Conservation (phyloP, 2,113 vertebrate species). For the Enhydra lutris region DNA sequence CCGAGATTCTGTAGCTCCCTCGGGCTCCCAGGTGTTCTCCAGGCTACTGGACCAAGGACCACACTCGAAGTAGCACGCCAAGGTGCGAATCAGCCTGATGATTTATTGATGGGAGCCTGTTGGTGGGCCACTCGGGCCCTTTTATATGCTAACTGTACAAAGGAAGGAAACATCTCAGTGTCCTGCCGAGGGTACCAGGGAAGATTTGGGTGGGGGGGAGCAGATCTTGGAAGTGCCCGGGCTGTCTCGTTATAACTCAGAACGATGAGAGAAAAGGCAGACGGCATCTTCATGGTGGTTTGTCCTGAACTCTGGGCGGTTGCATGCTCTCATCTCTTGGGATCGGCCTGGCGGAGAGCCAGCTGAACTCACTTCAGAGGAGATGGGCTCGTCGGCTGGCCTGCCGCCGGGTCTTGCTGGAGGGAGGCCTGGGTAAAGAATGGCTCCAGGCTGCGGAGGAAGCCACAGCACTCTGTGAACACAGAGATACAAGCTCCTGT, state of each 20-base stretch:
- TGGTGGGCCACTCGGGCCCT: background rate
- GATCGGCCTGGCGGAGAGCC: background rate
- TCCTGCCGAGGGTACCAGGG: background rate
- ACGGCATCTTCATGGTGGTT: background rate
- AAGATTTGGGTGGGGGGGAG: background rate
- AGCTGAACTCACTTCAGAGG: slow-evolving; percentile 59
- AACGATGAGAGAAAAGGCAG: background rate
- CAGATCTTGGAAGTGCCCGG: background rate
- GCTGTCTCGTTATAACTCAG: background rate
- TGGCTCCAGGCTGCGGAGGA: background rate
- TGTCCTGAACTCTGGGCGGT: background rate
- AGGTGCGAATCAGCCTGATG: background rate
- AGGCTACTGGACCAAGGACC: background rate
- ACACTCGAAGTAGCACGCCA: background rate
- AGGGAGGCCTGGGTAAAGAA: background rate
- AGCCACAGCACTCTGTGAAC: slow-evolving; percentile 40
- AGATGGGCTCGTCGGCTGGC: background rate
- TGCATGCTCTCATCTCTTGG: background rate
- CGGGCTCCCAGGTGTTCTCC: background rate
- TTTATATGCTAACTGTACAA: background rate
- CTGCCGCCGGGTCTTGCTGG: background rate
- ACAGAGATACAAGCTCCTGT: background rate
- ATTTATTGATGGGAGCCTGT: background rate
- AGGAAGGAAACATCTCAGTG: background rate
- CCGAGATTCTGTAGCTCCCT: background rate